phyloP scores from a whole-genome alignment of 37 sponge, comb jelly and placozoan genomes.

The Oscarella lobularis region DNA sequence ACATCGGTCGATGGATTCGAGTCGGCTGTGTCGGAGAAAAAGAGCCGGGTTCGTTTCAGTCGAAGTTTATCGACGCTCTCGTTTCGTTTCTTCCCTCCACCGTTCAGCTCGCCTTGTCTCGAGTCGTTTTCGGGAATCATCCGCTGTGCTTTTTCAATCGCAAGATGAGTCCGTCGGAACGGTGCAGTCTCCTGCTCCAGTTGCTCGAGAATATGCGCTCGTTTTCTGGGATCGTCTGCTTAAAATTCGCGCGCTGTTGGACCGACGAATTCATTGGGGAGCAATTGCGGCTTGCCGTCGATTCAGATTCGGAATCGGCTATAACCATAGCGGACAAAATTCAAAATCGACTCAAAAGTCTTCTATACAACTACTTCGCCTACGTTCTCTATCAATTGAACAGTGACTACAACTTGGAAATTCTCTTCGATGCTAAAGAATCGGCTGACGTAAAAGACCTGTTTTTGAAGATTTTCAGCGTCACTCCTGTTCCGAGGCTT shows the following conservation, averaged over 20 bases:
- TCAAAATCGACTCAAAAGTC: constrained; percentile 39
- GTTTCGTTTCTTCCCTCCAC: neutral
- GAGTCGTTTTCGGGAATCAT: neutral
- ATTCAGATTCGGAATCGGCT: constrained; percentile 9
- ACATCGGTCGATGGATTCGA: neutral
- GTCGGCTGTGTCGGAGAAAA: neutral
- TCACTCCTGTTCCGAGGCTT: constrained; percentile 33
- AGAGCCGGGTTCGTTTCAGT: neutral
- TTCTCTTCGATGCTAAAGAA: constrained; percentile 5
- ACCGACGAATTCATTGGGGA: neutral
- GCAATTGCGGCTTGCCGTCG: constrained; percentile 7
- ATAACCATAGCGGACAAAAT: constrained; percentile 12
- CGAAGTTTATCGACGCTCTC: neutral
- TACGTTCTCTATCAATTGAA: constrained; percentile 58
- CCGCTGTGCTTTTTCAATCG: neutral
- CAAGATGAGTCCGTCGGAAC: neutral
- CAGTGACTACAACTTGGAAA: constrained; percentile 41
- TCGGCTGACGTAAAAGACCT: constrained; percentile 13
- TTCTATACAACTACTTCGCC: constrained; percentile 53
- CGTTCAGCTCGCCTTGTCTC: neutral
- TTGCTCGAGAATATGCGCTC: neutral
- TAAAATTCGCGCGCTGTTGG: neutral
- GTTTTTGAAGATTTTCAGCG: constrained; percentile 34
- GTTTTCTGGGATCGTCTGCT: neutral
- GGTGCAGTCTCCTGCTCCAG: neutral